phyloP scores from a whole-genome alignment of 2,113 vertebrate genomes.

The Chloroceryle aenea region DNA sequence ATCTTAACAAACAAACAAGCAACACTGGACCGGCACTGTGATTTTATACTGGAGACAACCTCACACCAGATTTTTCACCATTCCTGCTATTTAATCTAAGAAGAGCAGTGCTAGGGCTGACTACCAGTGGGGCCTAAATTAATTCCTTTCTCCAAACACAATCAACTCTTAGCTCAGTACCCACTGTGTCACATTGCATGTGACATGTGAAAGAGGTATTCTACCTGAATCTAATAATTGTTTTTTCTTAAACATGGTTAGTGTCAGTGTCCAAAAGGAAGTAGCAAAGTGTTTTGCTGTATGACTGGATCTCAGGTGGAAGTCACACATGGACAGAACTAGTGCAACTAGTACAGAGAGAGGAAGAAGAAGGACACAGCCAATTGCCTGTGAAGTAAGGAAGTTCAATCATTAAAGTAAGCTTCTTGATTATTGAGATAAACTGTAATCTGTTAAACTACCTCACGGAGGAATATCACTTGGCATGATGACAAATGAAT shows the following conservation, averaged over 20 bases:
- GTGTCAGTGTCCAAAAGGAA: not conserved
- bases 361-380: not conserved
- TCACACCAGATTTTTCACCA: not conserved
- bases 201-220: not conserved
- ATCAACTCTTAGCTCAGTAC: not conserved
- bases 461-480: constrained; percentile 41
- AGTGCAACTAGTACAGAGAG: accelerated
- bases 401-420: not conserved
- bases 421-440: constrained; percentile 33
- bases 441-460: constrained; percentile 42
- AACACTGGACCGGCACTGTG: not conserved
- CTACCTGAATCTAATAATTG: not conserved
- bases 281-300: not conserved
- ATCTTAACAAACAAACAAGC: not conserved
- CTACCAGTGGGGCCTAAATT: not conserved
- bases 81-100: not conserved
- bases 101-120: accelerated
- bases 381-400: not conserved
- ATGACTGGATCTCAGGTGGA: not conserved
- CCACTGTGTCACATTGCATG: not conserved
- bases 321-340: not conserved
- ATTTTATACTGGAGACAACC: not conserved
- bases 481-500: constrained; percentile 55
- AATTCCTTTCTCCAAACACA: not conserved
- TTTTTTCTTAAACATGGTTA: not conserved